Conservation (phyloP, 2,113 vertebrate genomes). For the Rhea americana region DNA sequence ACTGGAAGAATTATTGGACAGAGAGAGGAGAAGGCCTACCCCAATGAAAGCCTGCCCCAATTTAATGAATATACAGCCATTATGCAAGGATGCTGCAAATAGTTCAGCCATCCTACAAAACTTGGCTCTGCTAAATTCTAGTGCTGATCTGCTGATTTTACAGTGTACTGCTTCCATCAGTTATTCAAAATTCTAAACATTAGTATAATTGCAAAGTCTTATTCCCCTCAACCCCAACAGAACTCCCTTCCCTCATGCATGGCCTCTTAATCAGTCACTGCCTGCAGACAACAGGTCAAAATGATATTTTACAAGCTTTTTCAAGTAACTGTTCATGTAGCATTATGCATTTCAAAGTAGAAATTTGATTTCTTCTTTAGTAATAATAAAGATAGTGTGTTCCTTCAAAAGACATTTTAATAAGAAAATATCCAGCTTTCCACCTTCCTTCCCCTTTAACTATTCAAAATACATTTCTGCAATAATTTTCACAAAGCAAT, state of each 20-base stretch:
- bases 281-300: not conserved
- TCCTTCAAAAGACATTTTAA: not conserved
- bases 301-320: not conserved
- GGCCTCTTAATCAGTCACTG: not conserved
- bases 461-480: not conserved
- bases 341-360: not conserved
- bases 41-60: not conserved
- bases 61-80: not conserved
- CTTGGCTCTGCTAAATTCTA: not conserved
- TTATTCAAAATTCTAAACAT: not conserved
- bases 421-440: not conserved
- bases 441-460: not conserved
- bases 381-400: not conserved
- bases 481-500: not conserved
- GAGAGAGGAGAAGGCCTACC: not conserved
- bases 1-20: not conserved
- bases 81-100: not conserved
- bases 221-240: not conserved
- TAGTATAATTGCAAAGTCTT: not conserved
- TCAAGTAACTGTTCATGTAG: not conserved
- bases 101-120: not conserved
- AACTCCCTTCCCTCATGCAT: not conserved
- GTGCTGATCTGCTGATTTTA: not conserved
- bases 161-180: not conserved
- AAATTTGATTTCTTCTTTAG: not conserved